Evolutionary conservation across 1,140 invertebrate genomes (phyloP).

Genomic region (Leptinotarsa texana): DNA sequence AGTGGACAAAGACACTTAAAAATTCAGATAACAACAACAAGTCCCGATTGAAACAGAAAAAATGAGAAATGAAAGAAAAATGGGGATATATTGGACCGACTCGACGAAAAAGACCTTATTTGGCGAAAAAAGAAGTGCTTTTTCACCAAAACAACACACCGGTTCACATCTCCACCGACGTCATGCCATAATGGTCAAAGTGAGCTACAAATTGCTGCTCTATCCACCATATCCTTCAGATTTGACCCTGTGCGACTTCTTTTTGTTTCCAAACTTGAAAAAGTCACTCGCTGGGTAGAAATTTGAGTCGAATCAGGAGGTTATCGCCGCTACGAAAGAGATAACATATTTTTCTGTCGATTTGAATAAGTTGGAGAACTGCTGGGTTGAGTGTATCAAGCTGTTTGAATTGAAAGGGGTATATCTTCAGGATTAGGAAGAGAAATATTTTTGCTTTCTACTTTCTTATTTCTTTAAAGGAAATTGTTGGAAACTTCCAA

Average conservation of each 20-base stretch:
- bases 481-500: too few species aligned
- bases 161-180: neutral
- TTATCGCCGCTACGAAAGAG: neutral
- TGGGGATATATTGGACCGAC: too few species aligned
- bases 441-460: too few species aligned
- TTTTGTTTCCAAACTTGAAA: constrained; percentile 25
- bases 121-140: neutral
- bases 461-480: too few species aligned
- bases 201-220: neutral
- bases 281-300: neutral
- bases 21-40: too few species aligned
- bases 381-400: too few species aligned
- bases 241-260: constrained; percentile 38
- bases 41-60: too few species aligned
- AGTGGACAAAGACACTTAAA: too few species aligned
- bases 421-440: too few species aligned
- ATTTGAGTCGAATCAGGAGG: constrained; percentile 7
- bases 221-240: constrained; percentile 39
- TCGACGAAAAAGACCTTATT: neutral
- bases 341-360: neutral
- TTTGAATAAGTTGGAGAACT: too few species aligned
- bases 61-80: too few species aligned
- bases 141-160: neutral
- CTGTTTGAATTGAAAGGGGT: too few species aligned
- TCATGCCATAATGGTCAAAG: neutral